Base-by-base conservation (phyloP, 2,888 invertebrate species). In the Strigamia crassipes region DNA sequence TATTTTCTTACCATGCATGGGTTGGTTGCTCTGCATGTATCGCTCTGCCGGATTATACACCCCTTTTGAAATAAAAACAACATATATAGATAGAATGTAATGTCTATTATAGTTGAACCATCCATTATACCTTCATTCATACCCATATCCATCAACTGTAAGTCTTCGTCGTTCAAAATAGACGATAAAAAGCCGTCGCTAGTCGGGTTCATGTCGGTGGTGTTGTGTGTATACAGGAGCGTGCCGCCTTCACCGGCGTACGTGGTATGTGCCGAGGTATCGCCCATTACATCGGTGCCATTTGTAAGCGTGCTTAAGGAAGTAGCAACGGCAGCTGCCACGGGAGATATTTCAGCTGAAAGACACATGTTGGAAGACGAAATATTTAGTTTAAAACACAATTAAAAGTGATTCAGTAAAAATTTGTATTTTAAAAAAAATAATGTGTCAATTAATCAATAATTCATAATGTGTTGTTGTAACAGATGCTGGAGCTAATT, bases 61-160 rank as follows among this genome's bases (percentile, higher is more conserved):
- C 12, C 61, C 61, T 66, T 66, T 23, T 23, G 12, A 0, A 51
- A 66, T 4, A 66, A 66, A 66, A 66, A 66, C 12, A 21, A 21
- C 12, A 18, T 21, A 3, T 46, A 13, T 46, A 12, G 5, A 46
- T n/a, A 46, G 12, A 46, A 27, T 27, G 27, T 46, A n/a, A 46
- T n/a, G 5, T n/a, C 23, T n/a, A 18, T n/a, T 23, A 5, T 66
- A 18, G 18, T 21, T n/a, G 6, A 66, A 3, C 23, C 61, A n/a
- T 13, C 1, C 10, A 38, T 38, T 27, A 23, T 21, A 66, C 61
- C 61, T 66, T 66, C 61, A 8, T 66, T 66, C 61, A 94, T 93
- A 73, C 94, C 94, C 94, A 96, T 95, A 86, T 96, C 95, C 95
- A 96, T 95, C 80, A 96, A 90, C 87, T 95, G 95, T 46, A 96